Base-by-base conservation (phyloP, 2,113 vertebrate genomes). In the Xyrauchen texanus region DNA sequence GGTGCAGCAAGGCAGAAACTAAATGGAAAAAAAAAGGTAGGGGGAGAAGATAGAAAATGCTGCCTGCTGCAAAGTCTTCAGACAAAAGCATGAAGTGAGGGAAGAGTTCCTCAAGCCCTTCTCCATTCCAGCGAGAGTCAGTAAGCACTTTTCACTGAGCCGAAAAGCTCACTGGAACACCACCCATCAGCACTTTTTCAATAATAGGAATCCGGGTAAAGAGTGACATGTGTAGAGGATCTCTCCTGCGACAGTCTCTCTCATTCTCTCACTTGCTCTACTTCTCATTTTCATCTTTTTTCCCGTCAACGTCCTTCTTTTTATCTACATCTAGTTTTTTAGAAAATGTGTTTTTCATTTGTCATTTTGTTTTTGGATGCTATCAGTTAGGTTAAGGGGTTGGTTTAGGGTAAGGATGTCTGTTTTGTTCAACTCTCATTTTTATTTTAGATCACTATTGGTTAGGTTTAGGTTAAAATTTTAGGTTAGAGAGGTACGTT, bases 41-140 rank as follows among this genome's bases (percentile, higher is more conserved):
- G 77, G 62, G 77, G 82, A 85, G 80, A 76, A 89, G 89, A 91
- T 89, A 87, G 89, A 93, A 93, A 93, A 86, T 93, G 93, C 93
- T 93, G 89, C 87, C 90, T 89, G 85, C 88, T 93, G 93, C 92
- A 93, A 92, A 93, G 90, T 92, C 90, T 92, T 88, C 90, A 92
- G 91, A 92, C 92, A 93, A 92, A 92, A 90, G 63, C 45, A 72
- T 53, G 61, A 78, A 80, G 81, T 34, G 62, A 81, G 68, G 15
- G 88, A 90, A 88, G 21, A 34, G 89, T 91, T 93, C 91, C 88
- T 92, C 88, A 87, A 92, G 90, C 90, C 90, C 87, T 92, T 90
- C 88, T 90, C 85, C 88, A 84, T 91, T 88, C 90, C 88, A 90
- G 90, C 89, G 89, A 90, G 88, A 89, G 87, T 89, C 90, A 91